Conservation (phyloP, 2,113 vertebrate species). For the Poeciliopsis prolifica region DNA sequence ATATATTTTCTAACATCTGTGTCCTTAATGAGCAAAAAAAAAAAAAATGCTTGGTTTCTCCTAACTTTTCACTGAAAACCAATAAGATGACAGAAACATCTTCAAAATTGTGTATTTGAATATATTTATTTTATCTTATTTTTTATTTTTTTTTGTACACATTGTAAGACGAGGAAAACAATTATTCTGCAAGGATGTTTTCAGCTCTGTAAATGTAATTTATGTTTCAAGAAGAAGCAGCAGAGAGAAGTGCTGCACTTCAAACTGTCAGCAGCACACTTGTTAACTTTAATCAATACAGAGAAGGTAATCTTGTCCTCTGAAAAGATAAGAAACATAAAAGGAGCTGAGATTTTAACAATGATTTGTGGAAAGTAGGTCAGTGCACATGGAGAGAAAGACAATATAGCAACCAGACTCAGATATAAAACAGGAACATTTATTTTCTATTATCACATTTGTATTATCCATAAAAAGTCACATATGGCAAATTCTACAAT, state of each 20-base stretch:
- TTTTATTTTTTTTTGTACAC: neutral
- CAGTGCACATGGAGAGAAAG: conserved; percentile 9
- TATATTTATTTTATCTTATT: neutral
- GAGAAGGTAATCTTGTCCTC: conserved; percentile 33
- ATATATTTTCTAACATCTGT: neutral
- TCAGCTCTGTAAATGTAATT: neutral
- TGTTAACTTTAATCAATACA: conserved; percentile 37
- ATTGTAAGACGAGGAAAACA: neutral
- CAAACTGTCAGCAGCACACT: neutral
- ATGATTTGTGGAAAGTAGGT: conserved; percentile 40
- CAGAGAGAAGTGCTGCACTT: neutral
- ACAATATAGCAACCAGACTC: conserved; percentile 2
- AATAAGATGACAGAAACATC: neutral
- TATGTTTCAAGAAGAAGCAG: neutral
- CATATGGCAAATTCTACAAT: neutral
- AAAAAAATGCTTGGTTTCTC: neutral
- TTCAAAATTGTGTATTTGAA: neutral
- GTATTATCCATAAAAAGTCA: neutral
- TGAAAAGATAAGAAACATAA: conserved; percentile 47
- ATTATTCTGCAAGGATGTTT: neutral
- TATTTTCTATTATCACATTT: conserved; percentile 9
- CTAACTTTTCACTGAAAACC: neutral
- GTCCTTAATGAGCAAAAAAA: neutral
- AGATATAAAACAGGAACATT: conserved; percentile 5
- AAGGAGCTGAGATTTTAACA: conserved; percentile 35